These are phyloP conservation scores for Vultur gryphus DNA, from an alignment of 2,797 vertebrate species.

Conservation along the genomic window DNA sequence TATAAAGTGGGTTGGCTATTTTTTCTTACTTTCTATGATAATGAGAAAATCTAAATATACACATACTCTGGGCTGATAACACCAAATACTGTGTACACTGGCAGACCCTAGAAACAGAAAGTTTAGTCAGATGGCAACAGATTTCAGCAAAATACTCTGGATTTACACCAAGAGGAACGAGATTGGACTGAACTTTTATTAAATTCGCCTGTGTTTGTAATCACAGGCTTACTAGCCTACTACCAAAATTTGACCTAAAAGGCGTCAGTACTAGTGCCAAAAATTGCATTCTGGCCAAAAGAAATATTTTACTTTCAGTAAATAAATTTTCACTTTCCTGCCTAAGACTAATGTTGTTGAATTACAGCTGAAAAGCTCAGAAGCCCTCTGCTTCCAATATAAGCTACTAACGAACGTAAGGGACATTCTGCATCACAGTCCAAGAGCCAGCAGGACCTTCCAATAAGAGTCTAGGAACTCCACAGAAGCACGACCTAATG, in stretches of 20 bases:
- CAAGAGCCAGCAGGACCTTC: neutral
- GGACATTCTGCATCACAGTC: neutral
- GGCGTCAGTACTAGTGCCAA: neutral
- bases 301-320: constrained; percentile 47
- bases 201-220: neutral
- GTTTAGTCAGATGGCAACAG: neutral
- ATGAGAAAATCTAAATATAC: neutral
- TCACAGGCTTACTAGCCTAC: neutral
- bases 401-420: neutral
- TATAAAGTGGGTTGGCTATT: neutral
- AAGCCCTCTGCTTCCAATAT: neutral
- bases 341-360: neutral
- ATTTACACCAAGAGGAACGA: neutral
- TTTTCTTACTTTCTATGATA: neutral
- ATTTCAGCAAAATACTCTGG: neutral
- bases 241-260: constrained; percentile 24
- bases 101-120: neutral
- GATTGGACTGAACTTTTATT: neutral
- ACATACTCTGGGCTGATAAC: neutral
- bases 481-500: neutral
- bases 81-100: neutral
- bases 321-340: constrained; percentile 37
- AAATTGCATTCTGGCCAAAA: constrained; percentile 21
- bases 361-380: neutral
- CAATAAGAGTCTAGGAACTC: neutral